Evolutionary conservation across 2,113 vertebrate species (phyloP).

Genomic region (Rhinopomastus cyanomelas): DNA sequence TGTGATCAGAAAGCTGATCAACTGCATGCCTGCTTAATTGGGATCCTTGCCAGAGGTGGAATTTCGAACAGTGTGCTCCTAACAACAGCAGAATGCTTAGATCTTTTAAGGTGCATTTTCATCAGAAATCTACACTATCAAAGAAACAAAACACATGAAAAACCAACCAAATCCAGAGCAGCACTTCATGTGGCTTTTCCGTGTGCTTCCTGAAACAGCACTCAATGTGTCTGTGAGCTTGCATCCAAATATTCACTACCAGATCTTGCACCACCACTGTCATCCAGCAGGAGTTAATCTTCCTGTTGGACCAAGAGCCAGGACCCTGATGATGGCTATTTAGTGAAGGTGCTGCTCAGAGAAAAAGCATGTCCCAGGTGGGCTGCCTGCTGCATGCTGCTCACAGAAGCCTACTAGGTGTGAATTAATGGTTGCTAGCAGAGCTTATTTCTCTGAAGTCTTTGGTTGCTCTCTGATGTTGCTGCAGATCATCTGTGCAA

Average conservation of each 20-base stretch:
- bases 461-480: conserved; percentile 19
- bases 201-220: neutral
- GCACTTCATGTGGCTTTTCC: neutral
- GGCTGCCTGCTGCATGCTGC: neutral
- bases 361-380: neutral
- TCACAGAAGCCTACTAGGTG: neutral
- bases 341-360: neutral
- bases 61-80: conserved; percentile 31
- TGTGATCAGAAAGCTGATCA: conserved; percentile 69
- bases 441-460: neutral
- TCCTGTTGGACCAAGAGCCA: neutral
- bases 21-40: conserved; percentile 62
- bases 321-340: neutral
- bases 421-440: neutral
- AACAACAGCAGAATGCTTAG: conserved; percentile 45
- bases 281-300: neutral
- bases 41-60: conserved; percentile 45
- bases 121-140: neutral
- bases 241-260: neutral
- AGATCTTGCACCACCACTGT: neutral
- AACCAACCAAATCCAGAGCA: neutral
- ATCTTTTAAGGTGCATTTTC: neutral
- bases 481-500: neutral
- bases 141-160: neutral
- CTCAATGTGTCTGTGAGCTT: neutral